A percentile compares a stretch with the other conserved stretches of the same genome.
These are phyloP conservation scores for Sphaeramia orbicularis DNA, from an alignment of 2,797 vertebrate genomes.

Conservation along the genomic window DNA sequence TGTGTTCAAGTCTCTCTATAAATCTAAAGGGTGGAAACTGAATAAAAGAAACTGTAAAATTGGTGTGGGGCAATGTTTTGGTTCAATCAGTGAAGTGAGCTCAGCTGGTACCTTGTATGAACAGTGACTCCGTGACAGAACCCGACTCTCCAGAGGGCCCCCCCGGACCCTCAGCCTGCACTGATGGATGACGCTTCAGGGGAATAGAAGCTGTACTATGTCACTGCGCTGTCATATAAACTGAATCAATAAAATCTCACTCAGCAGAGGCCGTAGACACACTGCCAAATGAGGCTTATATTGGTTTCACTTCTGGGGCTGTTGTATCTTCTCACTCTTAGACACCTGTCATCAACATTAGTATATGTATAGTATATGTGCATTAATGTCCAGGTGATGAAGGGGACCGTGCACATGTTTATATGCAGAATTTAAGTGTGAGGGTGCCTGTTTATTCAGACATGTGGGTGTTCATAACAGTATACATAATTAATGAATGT, in stretches of 20 bases:
- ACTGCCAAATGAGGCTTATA: constrained; percentile 20
- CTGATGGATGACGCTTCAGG: constrained; percentile 40
- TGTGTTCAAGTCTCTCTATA: too few species aligned
- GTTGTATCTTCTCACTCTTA: not conserved
- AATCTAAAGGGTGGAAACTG: too few species aligned
- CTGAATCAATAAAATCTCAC: constrained; percentile 37
- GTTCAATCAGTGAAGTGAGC: not conserved
- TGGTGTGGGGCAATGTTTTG: not conserved
- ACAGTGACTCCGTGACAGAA: not conserved
- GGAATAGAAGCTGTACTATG: constrained; percentile 29
- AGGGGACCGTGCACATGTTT: constrained; percentile 4
- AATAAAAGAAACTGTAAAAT: too few species aligned
- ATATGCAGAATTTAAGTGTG: constrained; percentile 3
- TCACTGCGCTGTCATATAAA: constrained; percentile 42
- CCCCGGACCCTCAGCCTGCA: constrained; percentile 4
- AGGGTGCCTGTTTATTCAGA: constrained; percentile 8
- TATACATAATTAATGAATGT: constrained; percentile 26
- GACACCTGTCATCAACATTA: too few species aligned
- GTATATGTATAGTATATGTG: not conserved
- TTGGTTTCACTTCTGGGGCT: constrained; percentile 14
- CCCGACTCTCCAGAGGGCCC: not conserved
- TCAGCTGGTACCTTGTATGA: constrained; percentile 10
- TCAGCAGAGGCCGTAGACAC: constrained; percentile 10
- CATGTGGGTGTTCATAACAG: constrained; percentile 20
- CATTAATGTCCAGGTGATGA: not conserved